Conservation (phyloP, 2,888 invertebrate species). For the Atethmia centrago region DNA sequence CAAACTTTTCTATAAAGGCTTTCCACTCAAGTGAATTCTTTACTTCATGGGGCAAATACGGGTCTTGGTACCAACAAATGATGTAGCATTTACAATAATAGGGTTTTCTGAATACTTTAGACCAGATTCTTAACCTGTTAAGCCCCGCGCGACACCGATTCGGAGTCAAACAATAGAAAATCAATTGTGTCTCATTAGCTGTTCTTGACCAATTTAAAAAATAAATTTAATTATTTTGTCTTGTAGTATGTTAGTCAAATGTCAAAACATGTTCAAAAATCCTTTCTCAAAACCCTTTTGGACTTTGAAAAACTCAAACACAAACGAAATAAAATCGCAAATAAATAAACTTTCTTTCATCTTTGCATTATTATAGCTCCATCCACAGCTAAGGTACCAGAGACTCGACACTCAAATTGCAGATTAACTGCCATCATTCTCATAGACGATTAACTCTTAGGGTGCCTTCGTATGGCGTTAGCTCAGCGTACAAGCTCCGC, state of each 20-base stretch:
- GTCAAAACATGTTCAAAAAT: background rate
- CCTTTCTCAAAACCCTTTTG: background rate
- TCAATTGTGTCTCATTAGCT: too few relatives aligned
- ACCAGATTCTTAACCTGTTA: background rate
- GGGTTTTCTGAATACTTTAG: background rate
- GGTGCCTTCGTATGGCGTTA: conserved; percentile 15
- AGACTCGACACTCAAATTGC: background rate
- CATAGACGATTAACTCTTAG: conserved; percentile 43
- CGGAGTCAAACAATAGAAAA: too few relatives aligned
- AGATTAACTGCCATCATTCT: background rate
- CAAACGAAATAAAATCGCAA: conserved; percentile 9
- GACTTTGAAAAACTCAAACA: background rate
- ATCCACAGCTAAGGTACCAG: background rate
- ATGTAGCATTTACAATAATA: background rate
- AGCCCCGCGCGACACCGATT: too few relatives aligned
- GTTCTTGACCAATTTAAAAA: too few relatives aligned
- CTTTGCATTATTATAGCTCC: background rate
- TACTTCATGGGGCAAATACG: background rate
- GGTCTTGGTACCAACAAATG: conserved; percentile 18
- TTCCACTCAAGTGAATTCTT: background rate
- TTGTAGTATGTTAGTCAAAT: background rate
- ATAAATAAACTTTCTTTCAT: background rate
- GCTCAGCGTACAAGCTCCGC: conserved; percentile 1
- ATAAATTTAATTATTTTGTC: background rate
- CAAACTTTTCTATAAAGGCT: background rate